These are phyloP conservation scores for Oreochromis aureus DNA, from an alignment of 2,113 vertebrate genomes.

Conservation along the genomic window DNA sequence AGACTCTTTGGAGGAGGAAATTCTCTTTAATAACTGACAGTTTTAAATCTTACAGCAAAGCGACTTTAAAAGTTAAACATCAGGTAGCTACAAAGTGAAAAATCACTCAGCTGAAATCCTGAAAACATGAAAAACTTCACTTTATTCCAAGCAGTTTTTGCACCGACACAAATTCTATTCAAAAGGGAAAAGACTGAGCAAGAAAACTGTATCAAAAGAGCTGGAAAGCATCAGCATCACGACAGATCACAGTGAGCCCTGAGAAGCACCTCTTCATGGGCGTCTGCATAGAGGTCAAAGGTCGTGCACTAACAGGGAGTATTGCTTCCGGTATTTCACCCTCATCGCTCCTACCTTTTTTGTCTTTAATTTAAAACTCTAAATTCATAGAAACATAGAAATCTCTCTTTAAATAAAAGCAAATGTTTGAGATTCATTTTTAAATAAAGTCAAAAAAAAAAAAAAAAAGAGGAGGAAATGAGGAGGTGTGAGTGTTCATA, in stretches of 20 bases:
- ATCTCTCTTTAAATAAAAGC: constrained; percentile 22
- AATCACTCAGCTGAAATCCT: neutral
- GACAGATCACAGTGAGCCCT: neutral
- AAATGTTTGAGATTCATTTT: neutral
- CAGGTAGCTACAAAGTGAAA: neutral
- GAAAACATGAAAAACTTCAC: constrained; percentile 1
- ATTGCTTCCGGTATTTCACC: neutral
- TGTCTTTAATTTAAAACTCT: neutral
- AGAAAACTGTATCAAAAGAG: constrained; percentile 22
- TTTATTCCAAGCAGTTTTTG: constrained; percentile 3
- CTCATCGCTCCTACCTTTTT: neutral
- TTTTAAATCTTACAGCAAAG: neutral
- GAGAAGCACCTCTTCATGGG: neutral
- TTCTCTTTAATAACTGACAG: neutral
- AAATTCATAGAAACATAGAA: neutral
- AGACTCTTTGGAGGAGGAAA: neutral
- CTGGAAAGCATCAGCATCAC: neutral
- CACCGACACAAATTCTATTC: neutral
- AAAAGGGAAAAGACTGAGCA: neutral
- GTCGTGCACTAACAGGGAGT: neutral
- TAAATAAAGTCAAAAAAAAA: neutral
- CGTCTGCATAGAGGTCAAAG: constrained; percentile 20
- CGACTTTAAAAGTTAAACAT: neutral
- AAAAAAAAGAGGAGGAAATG: neutral
- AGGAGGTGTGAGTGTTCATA: neutral